Evolutionary conservation across 2,888 invertebrate species (phyloP).

Genomic region (Amphimallon solstitiale): DNA sequence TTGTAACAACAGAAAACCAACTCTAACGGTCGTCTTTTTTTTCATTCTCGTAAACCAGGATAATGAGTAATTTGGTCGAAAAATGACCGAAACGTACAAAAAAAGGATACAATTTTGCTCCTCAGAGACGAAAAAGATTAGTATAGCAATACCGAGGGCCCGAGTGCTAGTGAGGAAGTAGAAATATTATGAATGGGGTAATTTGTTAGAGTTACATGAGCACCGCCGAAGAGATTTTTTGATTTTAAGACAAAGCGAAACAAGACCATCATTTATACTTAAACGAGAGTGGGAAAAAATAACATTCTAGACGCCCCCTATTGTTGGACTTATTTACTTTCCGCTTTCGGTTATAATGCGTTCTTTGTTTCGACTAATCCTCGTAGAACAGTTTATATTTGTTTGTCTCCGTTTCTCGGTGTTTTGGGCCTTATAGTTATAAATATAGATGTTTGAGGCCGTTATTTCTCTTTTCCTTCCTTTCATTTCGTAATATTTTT

Average conservation of each 20-base stretch:
- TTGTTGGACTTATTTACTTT: constrained; percentile 21
- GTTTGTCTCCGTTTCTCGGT: background rate
- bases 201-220: constrained; percentile 25
- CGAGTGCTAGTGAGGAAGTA: constrained; percentile 4
- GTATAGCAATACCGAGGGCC: background rate
- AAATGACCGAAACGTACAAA: constrained; percentile 12
- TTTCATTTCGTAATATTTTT: no score
- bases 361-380: constrained; percentile 21
- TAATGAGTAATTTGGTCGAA: constrained; percentile 18
- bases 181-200: constrained; percentile 25
- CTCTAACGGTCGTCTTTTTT: background rate
- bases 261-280: constrained; percentile 23
- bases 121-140: background rate
- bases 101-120: constrained; percentile 2
- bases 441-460: no score
- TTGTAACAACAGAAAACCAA: background rate
- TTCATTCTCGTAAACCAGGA: background rate
- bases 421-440: background rate
- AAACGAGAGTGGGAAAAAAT: constrained; percentile 17
- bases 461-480: no score
- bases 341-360: constrained; percentile 22
- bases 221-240: constrained; percentile 21
- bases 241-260: constrained; percentile 24
- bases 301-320: background rate
- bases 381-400: constrained; percentile 1